Percentiles rank a stretch among this genome's conserved stretches.
phyloP scores from a whole-genome alignment of 2,113 vertebrate species.

The Rhagologus leucostigma region DNA sequence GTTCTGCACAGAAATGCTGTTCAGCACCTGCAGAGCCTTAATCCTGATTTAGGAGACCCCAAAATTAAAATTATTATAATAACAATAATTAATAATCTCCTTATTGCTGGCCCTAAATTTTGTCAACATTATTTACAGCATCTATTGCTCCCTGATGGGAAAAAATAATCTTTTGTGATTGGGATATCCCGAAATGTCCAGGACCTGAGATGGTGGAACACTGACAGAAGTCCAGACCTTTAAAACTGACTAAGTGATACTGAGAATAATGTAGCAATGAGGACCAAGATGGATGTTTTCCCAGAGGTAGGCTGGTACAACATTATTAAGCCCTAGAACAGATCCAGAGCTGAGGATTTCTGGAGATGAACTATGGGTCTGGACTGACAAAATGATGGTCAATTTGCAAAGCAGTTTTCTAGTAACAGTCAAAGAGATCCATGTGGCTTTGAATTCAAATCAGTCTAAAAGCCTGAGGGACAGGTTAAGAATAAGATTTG shows the following conservation, averaged over 20 bases:
- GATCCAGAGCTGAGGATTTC: background rate
- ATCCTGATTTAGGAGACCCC: background rate
- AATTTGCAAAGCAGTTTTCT: background rate
- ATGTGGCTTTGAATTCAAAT: background rate
- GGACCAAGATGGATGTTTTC: background rate
- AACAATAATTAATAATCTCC: background rate
- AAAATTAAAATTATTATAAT: background rate
- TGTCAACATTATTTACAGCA: background rate
- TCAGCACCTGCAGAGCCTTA: slow-evolving; percentile 43
- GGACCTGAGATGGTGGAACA: background rate
- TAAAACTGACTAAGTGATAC: background rate
- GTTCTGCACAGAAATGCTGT: slow-evolving; percentile 17
- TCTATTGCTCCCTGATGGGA: background rate
- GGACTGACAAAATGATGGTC: background rate
- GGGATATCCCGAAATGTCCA: background rate
- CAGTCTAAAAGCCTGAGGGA: background rate
- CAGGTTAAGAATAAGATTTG: background rate
- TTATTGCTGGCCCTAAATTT: background rate
- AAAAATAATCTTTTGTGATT: background rate
- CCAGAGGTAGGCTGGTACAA: background rate
- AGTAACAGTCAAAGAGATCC: background rate
- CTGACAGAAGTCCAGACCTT: background rate
- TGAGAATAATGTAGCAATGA: background rate
- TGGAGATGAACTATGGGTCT: background rate
- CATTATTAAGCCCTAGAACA: background rate